Base-by-base conservation (phyloP, 2,113 vertebrate genomes). In the Murina feae region DNA sequence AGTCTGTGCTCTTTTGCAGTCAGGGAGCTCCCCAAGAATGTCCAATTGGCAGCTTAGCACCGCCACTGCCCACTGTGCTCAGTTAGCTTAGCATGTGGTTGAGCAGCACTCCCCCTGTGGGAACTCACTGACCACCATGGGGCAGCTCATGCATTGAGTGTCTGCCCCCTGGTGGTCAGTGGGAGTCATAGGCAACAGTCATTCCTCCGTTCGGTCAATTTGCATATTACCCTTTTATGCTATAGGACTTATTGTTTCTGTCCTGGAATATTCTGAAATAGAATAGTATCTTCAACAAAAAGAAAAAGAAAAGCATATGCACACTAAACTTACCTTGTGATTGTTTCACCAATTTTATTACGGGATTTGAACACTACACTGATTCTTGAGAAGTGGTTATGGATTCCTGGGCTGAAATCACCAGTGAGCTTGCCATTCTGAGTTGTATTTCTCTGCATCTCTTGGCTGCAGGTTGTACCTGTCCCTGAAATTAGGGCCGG, bases 401-500 rank as follows among this genome's bases (percentile, higher is more conserved):
- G 60, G 75, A 60, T 93, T 79, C 30, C 32, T 82, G 17, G 14
- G 6, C 1, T 75, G 72, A 90, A 90, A 47, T 92, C 68, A 49
- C 63, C 80, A 32, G 5, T 71, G 44, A 89, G 35, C 71, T 75
- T 68, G 21, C 23, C 69, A 17, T 82, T 63, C 66, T 51, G 90
- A 84, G 6, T 8, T 55, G 23, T 28, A 30, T 55, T 25, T 28
- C 5, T 72, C 20, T 28, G 0, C 8, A 37, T 84, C 49, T 75
- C 79, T 49, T 35, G 17, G 28, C 44, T 63, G n/a, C 58, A 58
- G 32, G 60, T 21, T 79, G 80, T 51, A 39, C 35, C 81, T 92
- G 37, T 92, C 92, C 69, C 88, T 90, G 71, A 88, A 93, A 90
- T 96, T 92, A 94, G 93, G 92, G 68, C 78, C 81, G 47, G 17